Evolutionary conservation across 2,888 invertebrate species (phyloP).

Genomic region (Erannis defoliaria): DNA sequence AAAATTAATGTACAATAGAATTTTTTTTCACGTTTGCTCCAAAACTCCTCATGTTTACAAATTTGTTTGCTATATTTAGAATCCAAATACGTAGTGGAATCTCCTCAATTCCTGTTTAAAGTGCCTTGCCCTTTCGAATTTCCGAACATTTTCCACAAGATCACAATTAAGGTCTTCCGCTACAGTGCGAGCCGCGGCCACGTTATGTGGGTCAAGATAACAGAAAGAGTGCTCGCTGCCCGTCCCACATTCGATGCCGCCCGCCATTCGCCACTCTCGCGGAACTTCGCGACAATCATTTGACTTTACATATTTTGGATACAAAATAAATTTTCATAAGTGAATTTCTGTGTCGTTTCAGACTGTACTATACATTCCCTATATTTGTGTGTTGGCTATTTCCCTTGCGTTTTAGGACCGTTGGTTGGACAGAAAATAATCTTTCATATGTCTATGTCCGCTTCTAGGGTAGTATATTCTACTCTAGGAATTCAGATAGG

Average conservation of each 20-base stretch:
- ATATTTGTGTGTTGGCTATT: too few species aligned
- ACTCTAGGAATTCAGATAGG: too few species aligned
- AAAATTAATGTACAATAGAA: too few species aligned
- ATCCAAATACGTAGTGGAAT: neutral
- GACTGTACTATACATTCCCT: too few species aligned
- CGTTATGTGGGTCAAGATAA: conserved; percentile 79
- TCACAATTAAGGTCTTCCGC: conserved; percentile 69
- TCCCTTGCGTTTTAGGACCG: too few species aligned
- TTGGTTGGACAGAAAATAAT: too few species aligned
- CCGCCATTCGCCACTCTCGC: conserved; percentile 23
- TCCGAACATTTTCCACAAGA: conserved; percentile 50
- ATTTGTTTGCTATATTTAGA: conserved; percentile 6
- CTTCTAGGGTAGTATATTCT: too few species aligned
- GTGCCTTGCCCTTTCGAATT: conserved; percentile 35
- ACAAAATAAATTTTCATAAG: neutral
- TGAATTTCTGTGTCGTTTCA: too few species aligned
- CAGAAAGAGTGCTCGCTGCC: conserved; percentile 62
- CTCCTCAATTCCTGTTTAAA: conserved; percentile 9
- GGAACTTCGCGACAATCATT: conserved; percentile 23
- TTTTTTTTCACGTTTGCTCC: too few species aligned
- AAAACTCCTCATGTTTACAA: too few species aligned
- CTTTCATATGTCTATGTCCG: too few species aligned
- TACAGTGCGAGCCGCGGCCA: conserved; percentile 68
- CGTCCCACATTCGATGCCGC: conserved; percentile 62
- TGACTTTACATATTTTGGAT: conserved; percentile 2